Percentiles rank a stretch among this genome's conserved stretches.
phyloP scores from a whole-genome alignment of 1,140 invertebrate genomes.

The Aphaenogaster floridana region DNA sequence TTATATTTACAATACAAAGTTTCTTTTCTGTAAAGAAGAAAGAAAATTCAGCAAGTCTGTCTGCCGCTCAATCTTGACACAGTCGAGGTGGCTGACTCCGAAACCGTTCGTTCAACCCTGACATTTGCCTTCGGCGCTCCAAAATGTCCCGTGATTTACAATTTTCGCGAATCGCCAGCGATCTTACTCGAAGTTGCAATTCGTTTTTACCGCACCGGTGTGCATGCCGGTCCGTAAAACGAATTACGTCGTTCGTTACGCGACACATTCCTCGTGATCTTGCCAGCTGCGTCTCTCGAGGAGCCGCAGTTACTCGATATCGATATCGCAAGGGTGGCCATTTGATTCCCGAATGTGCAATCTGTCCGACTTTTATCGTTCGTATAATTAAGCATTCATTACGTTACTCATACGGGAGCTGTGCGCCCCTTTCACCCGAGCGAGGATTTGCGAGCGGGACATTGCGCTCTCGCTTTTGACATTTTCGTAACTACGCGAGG shows the following conservation, averaged over 20 bases:
- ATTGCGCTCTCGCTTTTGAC: constrained; percentile 34
- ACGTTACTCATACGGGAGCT: background rate
- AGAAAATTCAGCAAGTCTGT: background rate
- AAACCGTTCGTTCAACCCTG: constrained; percentile 65
- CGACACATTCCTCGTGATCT: constrained; percentile 39
- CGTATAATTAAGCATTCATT: constrained; percentile 24
- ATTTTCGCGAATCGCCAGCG: constrained; percentile 54
- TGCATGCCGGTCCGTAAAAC: constrained; percentile 40
- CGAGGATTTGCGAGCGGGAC: constrained; percentile 17
- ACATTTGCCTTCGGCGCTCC: constrained; percentile 55
- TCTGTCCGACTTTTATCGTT: constrained; percentile 17
- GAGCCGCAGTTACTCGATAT: background rate
- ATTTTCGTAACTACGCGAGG: constrained; percentile 36
- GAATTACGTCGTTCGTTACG: constrained; percentile 46
- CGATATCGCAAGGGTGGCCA: background rate
- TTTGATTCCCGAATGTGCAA: constrained; percentile 24
- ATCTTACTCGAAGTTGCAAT: background rate
- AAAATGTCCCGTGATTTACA: constrained; percentile 47
- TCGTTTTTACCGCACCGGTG: constrained; percentile 10
- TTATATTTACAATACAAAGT: background rate
- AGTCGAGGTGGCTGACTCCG: background rate
- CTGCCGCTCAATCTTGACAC: background rate
- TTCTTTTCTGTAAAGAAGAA: background rate
- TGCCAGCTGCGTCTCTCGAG: background rate
- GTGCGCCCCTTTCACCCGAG: background rate